Percentiles rank a stretch among this genome's conserved stretches.
Evolutionary conservation across 2,113 vertebrate species (phyloP).

Genomic region (Heterotilapia buettikoferi): DNA sequence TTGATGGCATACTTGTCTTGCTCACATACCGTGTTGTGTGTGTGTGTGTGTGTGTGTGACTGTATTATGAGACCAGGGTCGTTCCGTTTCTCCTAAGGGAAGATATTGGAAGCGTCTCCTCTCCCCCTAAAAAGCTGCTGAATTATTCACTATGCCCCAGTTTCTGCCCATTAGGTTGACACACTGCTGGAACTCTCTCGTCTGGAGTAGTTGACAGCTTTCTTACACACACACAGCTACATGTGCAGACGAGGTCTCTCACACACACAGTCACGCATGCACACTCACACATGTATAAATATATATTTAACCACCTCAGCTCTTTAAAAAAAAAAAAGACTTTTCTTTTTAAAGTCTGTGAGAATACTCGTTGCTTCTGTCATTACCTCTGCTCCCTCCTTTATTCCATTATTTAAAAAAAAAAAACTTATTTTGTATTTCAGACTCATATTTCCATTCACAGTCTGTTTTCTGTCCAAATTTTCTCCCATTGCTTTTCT

Average conservation of each 20-base stretch:
- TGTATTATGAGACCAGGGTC: conserved; percentile 37
- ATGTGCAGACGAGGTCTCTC: background rate
- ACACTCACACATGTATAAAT: background rate
- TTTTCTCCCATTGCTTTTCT: background rate
- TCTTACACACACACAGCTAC: conserved; percentile 14
- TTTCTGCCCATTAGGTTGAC: conserved; percentile 71
- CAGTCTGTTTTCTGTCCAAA: conserved; percentile 9
- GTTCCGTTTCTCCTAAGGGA: conserved; percentile 49
- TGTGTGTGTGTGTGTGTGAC: background rate
- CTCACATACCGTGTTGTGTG: background rate
- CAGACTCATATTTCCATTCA: conserved; percentile 18
- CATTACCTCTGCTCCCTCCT: background rate
- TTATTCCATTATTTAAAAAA: background rate
- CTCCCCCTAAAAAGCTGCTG: conserved; percentile 63
- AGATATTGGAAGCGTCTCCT: conserved; percentile 61
- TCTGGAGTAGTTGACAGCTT: conserved; percentile 65
- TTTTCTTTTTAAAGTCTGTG: background rate
- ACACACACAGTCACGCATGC: background rate
- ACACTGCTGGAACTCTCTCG: conserved; percentile 61
- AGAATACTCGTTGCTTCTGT: background rate
- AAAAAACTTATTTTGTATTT: background rate
- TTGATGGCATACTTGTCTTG: conserved; percentile 4
- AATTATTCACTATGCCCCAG: conserved; percentile 70
- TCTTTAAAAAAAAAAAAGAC: background rate
- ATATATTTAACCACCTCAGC: background rate